Evolutionary conservation across 2,888 invertebrate genomes (phyloP), one percentile per base, ranked within the genome.

Genomic region (Amphiduros pacificus): DNA sequence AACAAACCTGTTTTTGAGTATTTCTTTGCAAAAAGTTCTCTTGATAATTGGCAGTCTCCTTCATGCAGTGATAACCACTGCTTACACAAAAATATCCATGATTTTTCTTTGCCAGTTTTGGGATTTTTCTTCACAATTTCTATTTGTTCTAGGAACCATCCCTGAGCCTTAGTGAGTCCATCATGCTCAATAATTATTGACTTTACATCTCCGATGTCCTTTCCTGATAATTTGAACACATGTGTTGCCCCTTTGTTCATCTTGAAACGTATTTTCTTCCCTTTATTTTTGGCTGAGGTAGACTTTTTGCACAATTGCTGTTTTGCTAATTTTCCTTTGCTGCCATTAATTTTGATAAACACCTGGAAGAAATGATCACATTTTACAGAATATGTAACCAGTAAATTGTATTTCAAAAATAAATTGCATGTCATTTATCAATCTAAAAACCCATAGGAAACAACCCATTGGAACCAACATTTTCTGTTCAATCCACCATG

Each of bases 21-120:
- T 20, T 72, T 67, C 53, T 76, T 73, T 11, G 80, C 75, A 63
- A 70, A 80, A 29, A 82, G 72, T 63, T 79, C 76, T 29, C 82
- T 61, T 20, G 70, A 65, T 3, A 73, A 73, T 51, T 78, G 78
- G 22, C 80, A 77, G 62, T 83, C 81, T 5, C 73, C 74, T 54
- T 79, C 76, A 61, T 77, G 76, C 26, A 82, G 66, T 2, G 82
- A 83, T 29, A 83, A 67, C 83, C 83, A 83, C 60, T 81, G 75
- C 62, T 77, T 74, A 65, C 79, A 79, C 51, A 73, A 61, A 68
- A 83, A 83, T 29, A 76, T 60, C 80, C 80, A 83, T 6, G 71
- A 67, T 56, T 76, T 77, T 40, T 65, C 62, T 36, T 53, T 57
- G 2, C 64, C 64, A 2, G 64, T 65, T 66, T 79, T 78, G 4